Conservation (phyloP, 2,113 vertebrate species). For the Fukomys damarensis region DNA sequence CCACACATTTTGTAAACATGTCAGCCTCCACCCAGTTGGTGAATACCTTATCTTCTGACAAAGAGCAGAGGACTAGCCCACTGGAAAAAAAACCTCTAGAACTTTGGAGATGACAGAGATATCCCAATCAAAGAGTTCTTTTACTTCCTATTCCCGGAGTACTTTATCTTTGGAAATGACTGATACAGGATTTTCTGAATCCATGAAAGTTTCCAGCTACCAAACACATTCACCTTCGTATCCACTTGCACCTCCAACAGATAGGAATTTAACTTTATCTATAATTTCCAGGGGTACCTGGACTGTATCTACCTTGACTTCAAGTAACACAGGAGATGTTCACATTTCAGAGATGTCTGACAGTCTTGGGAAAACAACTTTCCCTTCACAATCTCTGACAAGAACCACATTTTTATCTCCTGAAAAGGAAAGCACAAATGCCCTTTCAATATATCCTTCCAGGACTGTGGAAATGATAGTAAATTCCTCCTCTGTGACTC, state of each 20-base stretch:
- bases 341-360: slow-evolving; percentile 56
- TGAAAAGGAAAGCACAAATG: slow-evolving; percentile 26
- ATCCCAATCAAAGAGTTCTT: background rate
- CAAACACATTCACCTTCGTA: slow-evolving; percentile 52
- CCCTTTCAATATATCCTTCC: background rate
- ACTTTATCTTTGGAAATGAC: slow-evolving; percentile 49
- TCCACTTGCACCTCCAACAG: background rate
- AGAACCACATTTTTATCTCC: slow-evolving; percentile 11
- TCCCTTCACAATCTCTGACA: slow-evolving; percentile 36
- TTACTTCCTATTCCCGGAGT: slow-evolving; percentile 36
- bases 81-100: background rate
- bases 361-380: slow-evolving; percentile 30
- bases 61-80: background rate
- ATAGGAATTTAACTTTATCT: background rate
- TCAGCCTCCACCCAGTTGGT: background rate
- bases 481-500: slow-evolving; percentile 38
- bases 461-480: slow-evolving; percentile 8
- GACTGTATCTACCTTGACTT: background rate
- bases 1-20: slow-evolving; percentile 6
- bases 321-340: background rate
- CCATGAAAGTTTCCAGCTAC: background rate
- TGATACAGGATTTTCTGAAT: slow-evolving; percentile 33
- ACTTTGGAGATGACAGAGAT: slow-evolving; percentile 18
- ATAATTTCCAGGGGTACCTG: background rate
- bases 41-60: background rate